Evolutionary conservation across 2,797 vertebrate genomes (phyloP).

Genomic region (Bradypus variegatus): DNA sequence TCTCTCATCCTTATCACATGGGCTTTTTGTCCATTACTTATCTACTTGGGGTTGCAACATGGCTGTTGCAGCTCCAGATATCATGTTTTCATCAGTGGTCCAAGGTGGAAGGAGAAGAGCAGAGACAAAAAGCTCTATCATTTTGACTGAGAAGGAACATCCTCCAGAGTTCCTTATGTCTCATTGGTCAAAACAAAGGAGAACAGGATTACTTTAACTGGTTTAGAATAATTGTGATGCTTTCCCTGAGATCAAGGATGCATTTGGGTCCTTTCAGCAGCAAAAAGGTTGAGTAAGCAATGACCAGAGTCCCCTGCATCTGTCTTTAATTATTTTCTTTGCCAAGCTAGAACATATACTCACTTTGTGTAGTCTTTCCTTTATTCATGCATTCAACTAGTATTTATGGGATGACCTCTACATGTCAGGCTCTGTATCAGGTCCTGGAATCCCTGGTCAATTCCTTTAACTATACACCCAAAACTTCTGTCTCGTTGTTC

Average conservation of each 20-base stretch:
- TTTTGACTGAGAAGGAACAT: neutral
- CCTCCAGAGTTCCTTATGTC: neutral
- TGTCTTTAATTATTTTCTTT: neutral
- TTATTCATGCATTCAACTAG: neutral
- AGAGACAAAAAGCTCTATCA: neutral
- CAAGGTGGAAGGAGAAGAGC: neutral
- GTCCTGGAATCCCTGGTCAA: neutral
- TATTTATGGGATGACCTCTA: neutral
- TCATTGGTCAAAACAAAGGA: neutral
- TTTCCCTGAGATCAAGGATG: neutral
- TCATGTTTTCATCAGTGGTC: neutral
- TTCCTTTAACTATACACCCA: neutral
- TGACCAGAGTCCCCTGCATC: neutral
- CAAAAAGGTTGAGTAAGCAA: neutral
- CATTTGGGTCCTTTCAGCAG: neutral
- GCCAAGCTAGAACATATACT: neutral
- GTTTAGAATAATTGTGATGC: neutral
- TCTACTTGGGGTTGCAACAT: neutral
- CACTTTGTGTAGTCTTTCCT: neutral
- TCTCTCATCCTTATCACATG: neutral
- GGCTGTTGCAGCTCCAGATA: neutral
- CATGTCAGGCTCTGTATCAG: neutral
- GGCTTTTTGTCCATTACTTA: neutral
- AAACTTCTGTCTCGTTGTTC: neutral
- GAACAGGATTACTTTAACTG: neutral